Conservation (phyloP, 1,140 invertebrate genomes). For the Camponotus vicinus region DNA sequence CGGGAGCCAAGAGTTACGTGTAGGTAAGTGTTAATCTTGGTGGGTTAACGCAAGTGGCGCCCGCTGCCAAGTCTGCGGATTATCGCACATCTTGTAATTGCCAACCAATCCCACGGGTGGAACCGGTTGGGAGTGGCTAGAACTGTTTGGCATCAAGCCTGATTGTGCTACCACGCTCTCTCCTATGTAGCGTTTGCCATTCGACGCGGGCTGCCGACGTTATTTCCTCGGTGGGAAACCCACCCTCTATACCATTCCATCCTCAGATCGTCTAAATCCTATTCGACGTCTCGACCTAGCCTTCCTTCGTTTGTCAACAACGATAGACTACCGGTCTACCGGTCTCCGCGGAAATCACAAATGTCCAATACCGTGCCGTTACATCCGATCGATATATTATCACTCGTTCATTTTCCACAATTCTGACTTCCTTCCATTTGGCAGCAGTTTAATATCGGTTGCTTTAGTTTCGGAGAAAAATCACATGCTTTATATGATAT, state of each 20-base stretch:
- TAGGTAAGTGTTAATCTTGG: slow-evolving; percentile 86
- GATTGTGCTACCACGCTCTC: slow-evolving; percentile 81
- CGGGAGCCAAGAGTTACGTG: slow-evolving; percentile 82
- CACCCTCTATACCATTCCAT: slow-evolving; percentile 66
- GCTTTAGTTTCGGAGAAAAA: background rate
- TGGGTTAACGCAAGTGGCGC: slow-evolving; percentile 84
- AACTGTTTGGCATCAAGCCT: slow-evolving; percentile 86
- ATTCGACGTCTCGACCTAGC: slow-evolving; percentile 72
- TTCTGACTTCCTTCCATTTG: slow-evolving; percentile 50
- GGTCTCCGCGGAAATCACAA: slow-evolving; percentile 73
- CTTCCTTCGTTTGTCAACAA: slow-evolving; percentile 74
- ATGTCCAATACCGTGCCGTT: slow-evolving; percentile 65
- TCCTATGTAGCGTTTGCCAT: slow-evolving; percentile 78
- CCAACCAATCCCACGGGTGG: slow-evolving; percentile 85
- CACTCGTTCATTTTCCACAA: slow-evolving; percentile 43
- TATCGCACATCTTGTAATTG: slow-evolving; percentile 86
- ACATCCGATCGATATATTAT: slow-evolving; percentile 49
- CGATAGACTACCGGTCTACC: slow-evolving; percentile 63
- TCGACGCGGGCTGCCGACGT: slow-evolving; percentile 75
- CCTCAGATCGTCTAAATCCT: slow-evolving; percentile 74
- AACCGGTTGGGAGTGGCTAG: slow-evolving; percentile 81
- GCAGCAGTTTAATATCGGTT: slow-evolving; percentile 29
- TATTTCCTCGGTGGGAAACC: slow-evolving; percentile 71
- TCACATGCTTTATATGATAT: background rate
- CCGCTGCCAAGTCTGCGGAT: slow-evolving; percentile 86